Evolutionary conservation across 2,113 vertebrate species (phyloP), one percentile per base, ranked within the genome.

Genomic region (Macaca nemestrina): DNA sequence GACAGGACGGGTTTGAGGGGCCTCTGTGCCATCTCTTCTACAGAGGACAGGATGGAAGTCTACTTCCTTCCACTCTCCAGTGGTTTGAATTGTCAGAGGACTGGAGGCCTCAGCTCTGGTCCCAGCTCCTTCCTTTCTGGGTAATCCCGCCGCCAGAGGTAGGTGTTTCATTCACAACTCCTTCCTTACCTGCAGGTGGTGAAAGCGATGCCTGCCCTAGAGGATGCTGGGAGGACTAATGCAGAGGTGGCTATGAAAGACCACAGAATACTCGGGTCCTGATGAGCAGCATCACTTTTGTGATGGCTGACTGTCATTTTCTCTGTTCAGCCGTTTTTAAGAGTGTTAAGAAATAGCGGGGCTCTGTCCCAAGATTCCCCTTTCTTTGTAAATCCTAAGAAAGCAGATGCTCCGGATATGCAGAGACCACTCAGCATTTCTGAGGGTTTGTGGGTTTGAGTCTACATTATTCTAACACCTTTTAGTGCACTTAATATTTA

Each of bases 401-500:
- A 52, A 81, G 80, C 64, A 45, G 93, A 91, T 23, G 23, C 40
- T 73, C 57, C 1, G 10, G 45, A 94, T 30, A 88, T 32, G 68
- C 25, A 82, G 64, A 64, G 72, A 88, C 5, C 43, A 79, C 38
- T 96, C 91, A 95, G 94, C 57, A 0, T 88, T 97, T 97, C 80
- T 17, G 38, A 85, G 70, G 11, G 22, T 18, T 0, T 90, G 59
- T 86, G 85, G 13, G 88, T 97, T 91, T 88, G 92, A 96, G 45
- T 97, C 93, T 97, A 87, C 96, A 88, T 95, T 96, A 80, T 93
- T 94, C 94, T 95, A 96, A 84, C 80, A 83, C 95, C 45, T 94
- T 97, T 59, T 27, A 61, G 68, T 93, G 93, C n/a, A 52, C 95
- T 95, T 97, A 93, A 85, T 92, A 70, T 70, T 86, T 48, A 75